Evolutionary conservation across 2,888 invertebrate genomes (phyloP).

Genomic region (Ashinkailepas kermadecensis): DNA sequence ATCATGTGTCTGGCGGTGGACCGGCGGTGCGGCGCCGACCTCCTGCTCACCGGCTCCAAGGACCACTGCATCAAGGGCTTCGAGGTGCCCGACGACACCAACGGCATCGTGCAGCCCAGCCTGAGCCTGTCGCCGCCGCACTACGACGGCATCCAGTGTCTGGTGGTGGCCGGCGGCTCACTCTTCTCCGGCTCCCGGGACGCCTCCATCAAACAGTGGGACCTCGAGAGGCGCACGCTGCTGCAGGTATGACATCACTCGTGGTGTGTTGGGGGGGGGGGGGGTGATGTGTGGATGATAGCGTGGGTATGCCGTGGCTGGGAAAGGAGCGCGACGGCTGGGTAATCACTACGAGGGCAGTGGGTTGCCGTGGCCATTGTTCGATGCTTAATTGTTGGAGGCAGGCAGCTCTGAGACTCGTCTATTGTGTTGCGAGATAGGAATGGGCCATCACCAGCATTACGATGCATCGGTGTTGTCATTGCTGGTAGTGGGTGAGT

Average conservation of each 20-base stretch:
- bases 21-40: conserved; percentile 49
- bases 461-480: too few species aligned
- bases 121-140: conserved; percentile 72
- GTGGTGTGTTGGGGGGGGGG: too few species aligned
- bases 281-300: too few species aligned
- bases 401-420: too few species aligned
- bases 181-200: conserved; percentile 79
- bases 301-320: too few species aligned
- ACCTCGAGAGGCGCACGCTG: conserved; percentile 44
- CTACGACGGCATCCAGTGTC: conserved; percentile 79
- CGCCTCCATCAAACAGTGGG: conserved; percentile 79
- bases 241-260: background rate
- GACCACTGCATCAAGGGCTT: conserved; percentile 72
- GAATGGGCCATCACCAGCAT: too few species aligned
- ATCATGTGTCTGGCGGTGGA: conserved; percentile 71
- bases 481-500: too few species aligned
- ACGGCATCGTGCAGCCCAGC: conserved; percentile 51
- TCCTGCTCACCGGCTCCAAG: conserved; percentile 72
- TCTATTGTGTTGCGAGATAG: too few species aligned
- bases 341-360: too few species aligned
- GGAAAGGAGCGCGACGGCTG: too few species aligned
- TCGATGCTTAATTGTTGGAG: too few species aligned
- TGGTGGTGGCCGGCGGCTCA: conserved; percentile 57
- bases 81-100: conserved; percentile 44
- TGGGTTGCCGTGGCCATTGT: too few species aligned